phyloP scores from a whole-genome alignment of 2,888 invertebrate species.

The Aethes cnicana region DNA sequence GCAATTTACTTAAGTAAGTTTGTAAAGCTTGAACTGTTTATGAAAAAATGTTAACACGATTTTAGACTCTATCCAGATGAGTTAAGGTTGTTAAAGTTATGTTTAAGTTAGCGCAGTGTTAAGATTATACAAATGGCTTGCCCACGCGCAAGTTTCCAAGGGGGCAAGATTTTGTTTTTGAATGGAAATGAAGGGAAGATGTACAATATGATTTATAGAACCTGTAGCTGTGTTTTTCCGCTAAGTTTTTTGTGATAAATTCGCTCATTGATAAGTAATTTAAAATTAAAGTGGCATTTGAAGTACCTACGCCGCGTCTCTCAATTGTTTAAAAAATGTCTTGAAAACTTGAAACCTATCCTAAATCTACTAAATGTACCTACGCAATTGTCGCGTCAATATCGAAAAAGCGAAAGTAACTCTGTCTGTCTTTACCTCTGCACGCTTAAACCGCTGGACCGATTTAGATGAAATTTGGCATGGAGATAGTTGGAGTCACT shows the following conservation, averaged over 20 bases:
- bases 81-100: background rate
- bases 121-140: conserved; percentile 22
- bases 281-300: too few species aligned
- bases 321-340: too few species aligned
- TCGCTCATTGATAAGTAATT: too few species aligned
- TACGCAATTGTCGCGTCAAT: too few species aligned
- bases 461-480: too few species aligned
- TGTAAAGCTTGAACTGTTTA: background rate
- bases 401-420: too few species aligned
- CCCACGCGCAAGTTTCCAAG: conserved; percentile 34
- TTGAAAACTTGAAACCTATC: too few species aligned
- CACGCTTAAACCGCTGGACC: too few species aligned
- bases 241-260: background rate
- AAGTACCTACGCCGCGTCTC: too few species aligned
- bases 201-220: conserved; percentile 24
- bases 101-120: background rate
- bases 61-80: conserved; percentile 9
- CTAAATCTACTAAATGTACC: too few species aligned
- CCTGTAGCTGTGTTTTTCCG: conserved; percentile 12
- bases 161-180: conserved; percentile 35
- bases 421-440: too few species aligned
- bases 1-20: background rate
- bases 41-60: background rate
- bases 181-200: conserved; percentile 34
- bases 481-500: too few species aligned